Evolutionary conservation across 2,888 invertebrate genomes (phyloP).

Genomic region (Molorchus minor): DNA sequence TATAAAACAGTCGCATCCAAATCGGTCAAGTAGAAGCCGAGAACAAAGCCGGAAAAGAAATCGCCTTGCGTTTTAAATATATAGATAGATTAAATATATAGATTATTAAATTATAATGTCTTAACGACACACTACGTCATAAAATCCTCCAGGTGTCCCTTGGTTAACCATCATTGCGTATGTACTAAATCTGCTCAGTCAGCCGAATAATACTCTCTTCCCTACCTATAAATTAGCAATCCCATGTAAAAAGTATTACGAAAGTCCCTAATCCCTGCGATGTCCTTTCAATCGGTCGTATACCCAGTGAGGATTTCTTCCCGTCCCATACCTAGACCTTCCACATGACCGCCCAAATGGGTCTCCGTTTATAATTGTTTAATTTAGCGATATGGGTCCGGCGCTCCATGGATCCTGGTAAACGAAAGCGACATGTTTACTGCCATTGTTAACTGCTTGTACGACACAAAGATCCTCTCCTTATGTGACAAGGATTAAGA

Average conservation of each 20-base stretch:
- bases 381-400: conserved; percentile 53
- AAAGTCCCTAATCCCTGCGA: conserved; percentile 7
- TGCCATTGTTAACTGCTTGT: conserved; percentile 52
- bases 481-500: conserved; percentile 47
- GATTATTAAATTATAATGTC: no score
- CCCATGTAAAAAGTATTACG: background rate
- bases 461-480: conserved; percentile 50
- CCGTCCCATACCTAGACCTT: conserved; percentile 47
- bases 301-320: conserved; percentile 15
- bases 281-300: conserved; percentile 23
- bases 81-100: no score
- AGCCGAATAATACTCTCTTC: no score
- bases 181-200: no score
- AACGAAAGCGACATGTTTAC: conserved; percentile 51
- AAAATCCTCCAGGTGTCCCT: no score
- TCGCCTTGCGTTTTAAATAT: no score
- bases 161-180: no score
- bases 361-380: conserved; percentile 55
- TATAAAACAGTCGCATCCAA: no score
- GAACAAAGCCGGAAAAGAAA: no score
- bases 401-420: conserved; percentile 40
- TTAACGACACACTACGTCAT: no score
- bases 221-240: no score
- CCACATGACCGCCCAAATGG: conserved; percentile 45
- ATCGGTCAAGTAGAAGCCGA: no score